A percentile compares a stretch with the other conserved stretches of the same genome.
These are phyloP conservation scores for Andrena fulva DNA, from an alignment of 2,888 invertebrate species.

Conservation along the genomic window DNA sequence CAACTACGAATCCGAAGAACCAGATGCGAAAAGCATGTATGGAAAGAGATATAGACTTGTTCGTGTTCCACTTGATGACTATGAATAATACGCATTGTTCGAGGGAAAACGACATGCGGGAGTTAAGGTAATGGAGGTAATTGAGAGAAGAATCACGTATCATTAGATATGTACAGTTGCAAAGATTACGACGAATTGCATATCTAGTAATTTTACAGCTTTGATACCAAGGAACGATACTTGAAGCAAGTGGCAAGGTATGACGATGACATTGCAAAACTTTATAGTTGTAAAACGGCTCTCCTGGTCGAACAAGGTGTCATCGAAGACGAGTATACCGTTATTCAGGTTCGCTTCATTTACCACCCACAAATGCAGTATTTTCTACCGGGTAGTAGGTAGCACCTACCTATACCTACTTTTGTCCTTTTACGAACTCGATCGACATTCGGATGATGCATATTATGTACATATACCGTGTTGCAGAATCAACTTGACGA, in stretches of 20 bases:
- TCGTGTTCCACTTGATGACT: neutral
- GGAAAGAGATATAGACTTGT: neutral
- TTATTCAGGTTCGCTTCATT: conserved; percentile 67
- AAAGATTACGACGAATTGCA: neutral
- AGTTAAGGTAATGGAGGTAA: conserved; percentile 47
- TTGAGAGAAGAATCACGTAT: neutral
- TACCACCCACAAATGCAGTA: neutral
- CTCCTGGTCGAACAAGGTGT: conserved; percentile 62
- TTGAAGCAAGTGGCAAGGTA: conserved; percentile 69
- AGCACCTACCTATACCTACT: neutral
- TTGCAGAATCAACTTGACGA: conserved; percentile 65
- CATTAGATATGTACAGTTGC: neutral
- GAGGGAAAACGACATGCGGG: neutral
- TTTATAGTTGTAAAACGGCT: conserved; percentile 67
- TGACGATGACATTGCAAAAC: conserved; percentile 72
- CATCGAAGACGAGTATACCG: conserved; percentile 59
- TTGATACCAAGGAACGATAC: conserved; percentile 61
- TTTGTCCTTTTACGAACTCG: neutral
- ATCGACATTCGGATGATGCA: neutral
- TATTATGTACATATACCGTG: neutral
- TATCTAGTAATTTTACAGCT: conserved; percentile 60
- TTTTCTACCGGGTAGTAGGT: neutral
- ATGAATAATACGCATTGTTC: neutral
- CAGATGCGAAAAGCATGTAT: neutral
- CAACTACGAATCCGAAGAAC: neutral